Evolutionary conservation across 2,888 invertebrate genomes (phyloP), one percentile per base, ranked within the genome.

Genomic region (Ctenicera cuprea): DNA sequence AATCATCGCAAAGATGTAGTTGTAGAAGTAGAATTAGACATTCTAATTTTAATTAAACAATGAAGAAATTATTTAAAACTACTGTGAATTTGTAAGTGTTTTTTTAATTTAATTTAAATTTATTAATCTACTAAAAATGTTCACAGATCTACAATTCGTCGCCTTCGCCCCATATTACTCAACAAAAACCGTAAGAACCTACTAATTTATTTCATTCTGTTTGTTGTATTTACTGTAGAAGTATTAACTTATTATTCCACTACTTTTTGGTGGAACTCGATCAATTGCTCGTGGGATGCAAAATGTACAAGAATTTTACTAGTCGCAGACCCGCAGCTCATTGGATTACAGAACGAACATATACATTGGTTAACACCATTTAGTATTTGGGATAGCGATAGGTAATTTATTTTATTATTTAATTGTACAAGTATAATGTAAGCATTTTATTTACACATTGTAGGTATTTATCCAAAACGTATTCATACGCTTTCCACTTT

Each of bases 281-380:
- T 85, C 52, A 76, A 80, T 65, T 87, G 87, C 77, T 72, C 80
- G 48, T 79, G 84, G 66, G 71, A 79, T 26, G 76, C 80, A 26
- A 78, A 82, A 43, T 88, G 88, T 80, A 82, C 83, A 14, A 85
- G 82, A 80, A 83, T 88, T 52, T 78, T 88, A 18, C 78, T 88
- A 48, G 93, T 96, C 64, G 96, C 97, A 5, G 98, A 98, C 87
- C 97, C 98, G 16, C 98, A 98, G 87, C 91, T 98, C 74, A 91
- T 97, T 79, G 98, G 98, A 0, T 92, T 95, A 78, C 87, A 90
- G 43, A 92, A 93, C 82, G 96, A 95, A 84, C 87, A 88, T 67
- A 87, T 91, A 2, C 89, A 90, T 66, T 89, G 90, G 57, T 88
- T 94, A 38, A 94, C 94, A 64, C 89, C 90, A 62, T 83, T 97